Conservation (phyloP, 2,797 vertebrate species). For the Tapera naevia region DNA sequence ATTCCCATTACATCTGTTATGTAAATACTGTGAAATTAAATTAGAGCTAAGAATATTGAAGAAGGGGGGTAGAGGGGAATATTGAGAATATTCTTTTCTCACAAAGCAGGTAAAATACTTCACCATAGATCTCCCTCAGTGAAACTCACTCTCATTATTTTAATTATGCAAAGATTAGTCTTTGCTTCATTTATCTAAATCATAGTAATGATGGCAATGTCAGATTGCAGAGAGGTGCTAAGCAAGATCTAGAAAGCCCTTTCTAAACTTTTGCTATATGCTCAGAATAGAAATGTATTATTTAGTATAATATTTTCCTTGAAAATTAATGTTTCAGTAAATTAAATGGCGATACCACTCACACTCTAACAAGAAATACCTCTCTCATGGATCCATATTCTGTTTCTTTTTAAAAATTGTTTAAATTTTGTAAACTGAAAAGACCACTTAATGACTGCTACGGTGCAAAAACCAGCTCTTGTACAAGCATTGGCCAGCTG, state of each 20-base stretch:
- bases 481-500: neutral
- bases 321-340: neutral
- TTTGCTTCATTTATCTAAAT: neutral
- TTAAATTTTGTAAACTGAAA: neutral
- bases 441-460: fast-evolving
- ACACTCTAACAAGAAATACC: neutral
- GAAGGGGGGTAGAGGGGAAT: neutral
- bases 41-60: neutral
- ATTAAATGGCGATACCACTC: neutral
- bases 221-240: neutral
- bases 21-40: constrained; percentile 23
- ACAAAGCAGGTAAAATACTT: neutral
- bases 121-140: neutral
- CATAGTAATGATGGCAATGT: neutral
- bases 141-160: neutral
- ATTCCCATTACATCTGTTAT: neutral
- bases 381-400: neutral
- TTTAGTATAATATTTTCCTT: neutral
- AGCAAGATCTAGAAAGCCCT: neutral
- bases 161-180: neutral
- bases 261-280: neutral
- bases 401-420: neutral
- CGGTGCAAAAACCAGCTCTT: neutral
- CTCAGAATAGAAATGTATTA: neutral
- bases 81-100: neutral